Evolutionary conservation across 2,113 vertebrate genomes (phyloP).

Genomic region (Periophthalmus modestus): DNA sequence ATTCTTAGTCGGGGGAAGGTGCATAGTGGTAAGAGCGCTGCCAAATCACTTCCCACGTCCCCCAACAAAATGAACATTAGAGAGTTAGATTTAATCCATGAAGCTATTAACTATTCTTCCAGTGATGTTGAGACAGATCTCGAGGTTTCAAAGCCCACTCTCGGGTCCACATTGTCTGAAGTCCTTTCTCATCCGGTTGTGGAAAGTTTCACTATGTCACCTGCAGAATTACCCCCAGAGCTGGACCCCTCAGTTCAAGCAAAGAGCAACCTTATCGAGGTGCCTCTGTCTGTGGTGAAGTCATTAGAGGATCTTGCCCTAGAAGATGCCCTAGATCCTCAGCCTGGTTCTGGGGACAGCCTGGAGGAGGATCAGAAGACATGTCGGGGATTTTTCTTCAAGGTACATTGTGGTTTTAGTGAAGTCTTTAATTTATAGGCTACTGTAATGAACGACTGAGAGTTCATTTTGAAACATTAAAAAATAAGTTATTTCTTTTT

Average conservation of each 20-base stretch:
- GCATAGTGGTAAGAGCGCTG: slow-evolving; percentile 26
- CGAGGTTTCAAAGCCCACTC: slow-evolving; percentile 70
- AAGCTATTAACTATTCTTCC: slow-evolving; percentile 16
- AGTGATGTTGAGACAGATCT: slow-evolving; percentile 10
- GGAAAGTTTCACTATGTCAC: slow-evolving; percentile 84
- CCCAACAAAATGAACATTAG: slow-evolving; percentile 32
- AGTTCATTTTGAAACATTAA: neutral
- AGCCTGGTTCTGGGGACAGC: slow-evolving; percentile 76
- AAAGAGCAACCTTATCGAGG: slow-evolving; percentile 89
- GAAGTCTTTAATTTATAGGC: neutral
- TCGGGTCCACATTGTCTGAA: slow-evolving; percentile 84
- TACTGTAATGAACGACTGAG: neutral
- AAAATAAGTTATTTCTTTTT: too few species aligned
- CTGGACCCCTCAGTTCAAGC: slow-evolving; percentile 58
- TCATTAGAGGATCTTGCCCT: slow-evolving; percentile 77
- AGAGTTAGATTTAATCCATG: slow-evolving; percentile 26
- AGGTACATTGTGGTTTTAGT: slow-evolving; percentile 75
- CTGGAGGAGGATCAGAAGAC: slow-evolving; percentile 89
- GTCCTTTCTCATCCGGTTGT: slow-evolving; percentile 85
- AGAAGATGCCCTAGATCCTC: slow-evolving; percentile 79
- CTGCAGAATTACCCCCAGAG: slow-evolving; percentile 77
- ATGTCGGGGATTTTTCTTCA: slow-evolving; percentile 96
- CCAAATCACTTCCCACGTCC: slow-evolving; percentile 35
- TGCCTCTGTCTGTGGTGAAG: slow-evolving; percentile 88
- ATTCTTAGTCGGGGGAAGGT: slow-evolving; percentile 71